These are phyloP conservation scores for Callaeas wilsoni DNA, from an alignment of 2,113 vertebrate species.

Conservation along the genomic window DNA sequence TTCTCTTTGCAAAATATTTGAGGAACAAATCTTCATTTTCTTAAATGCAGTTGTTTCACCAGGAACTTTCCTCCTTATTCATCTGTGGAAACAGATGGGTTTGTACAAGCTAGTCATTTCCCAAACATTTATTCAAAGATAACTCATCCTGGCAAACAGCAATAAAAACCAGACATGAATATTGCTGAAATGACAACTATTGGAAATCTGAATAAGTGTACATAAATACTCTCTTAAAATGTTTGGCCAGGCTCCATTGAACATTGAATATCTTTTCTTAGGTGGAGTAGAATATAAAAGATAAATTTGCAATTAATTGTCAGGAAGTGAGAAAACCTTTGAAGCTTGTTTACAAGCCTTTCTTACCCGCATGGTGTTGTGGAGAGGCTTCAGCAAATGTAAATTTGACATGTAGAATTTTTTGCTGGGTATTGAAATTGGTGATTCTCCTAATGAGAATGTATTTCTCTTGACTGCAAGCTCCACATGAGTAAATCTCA, in stretches of 20 bases:
- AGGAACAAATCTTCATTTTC: background rate
- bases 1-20: background rate
- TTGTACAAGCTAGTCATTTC: background rate
- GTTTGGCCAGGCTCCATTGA: background rate
- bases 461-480: background rate
- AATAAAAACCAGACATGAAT: background rate
- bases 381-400: background rate
- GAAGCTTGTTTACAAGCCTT: background rate
- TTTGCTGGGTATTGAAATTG: background rate
- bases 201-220: background rate
- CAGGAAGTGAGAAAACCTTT: background rate
- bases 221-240: background rate
- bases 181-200: background rate
- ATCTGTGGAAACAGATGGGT: background rate
- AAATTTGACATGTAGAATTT: background rate
- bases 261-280: background rate
- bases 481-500: background rate
- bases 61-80: background rate
- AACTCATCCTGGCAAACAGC: background rate
- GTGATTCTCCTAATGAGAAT: background rate
- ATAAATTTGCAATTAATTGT: background rate
- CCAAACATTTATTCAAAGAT: background rate
- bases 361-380: background rate
- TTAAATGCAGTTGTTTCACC: background rate
- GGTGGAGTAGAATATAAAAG: background rate